phyloP scores from a whole-genome alignment of 1,140 invertebrate genomes.

The Bombus balteatus region DNA sequence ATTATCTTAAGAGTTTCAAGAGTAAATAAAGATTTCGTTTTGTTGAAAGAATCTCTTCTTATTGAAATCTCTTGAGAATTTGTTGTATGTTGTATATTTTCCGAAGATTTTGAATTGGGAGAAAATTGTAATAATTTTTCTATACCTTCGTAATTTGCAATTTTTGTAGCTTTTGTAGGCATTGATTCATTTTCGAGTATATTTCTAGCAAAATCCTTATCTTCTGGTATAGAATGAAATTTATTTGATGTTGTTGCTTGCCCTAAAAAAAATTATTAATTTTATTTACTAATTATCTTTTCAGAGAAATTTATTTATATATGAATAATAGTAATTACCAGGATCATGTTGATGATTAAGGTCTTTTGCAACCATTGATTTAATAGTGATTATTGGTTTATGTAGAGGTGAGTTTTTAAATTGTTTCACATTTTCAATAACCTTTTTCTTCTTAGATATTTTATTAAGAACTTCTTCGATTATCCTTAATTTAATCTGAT shows the following conservation, averaged over 20 bases:
- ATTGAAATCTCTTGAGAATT: neutral
- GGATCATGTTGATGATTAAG: slow-evolving; percentile 79
- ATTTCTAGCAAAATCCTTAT: slow-evolving; percentile 9
- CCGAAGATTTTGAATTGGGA: slow-evolving; percentile 1
- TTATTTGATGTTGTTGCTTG: slow-evolving; percentile 25
- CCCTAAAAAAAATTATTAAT: no score
- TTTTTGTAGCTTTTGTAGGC: neutral
- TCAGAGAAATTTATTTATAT: neutral
- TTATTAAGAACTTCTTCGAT: slow-evolving; percentile 81
- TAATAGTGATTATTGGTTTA: slow-evolving; percentile 81
- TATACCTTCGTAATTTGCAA: neutral
- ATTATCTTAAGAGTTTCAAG: neutral
- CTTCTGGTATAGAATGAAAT: slow-evolving; percentile 40
- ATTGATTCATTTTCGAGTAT: neutral
- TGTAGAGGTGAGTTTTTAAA: slow-evolving; percentile 77
- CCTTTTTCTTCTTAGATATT: slow-evolving; percentile 67
- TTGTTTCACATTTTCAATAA: slow-evolving; percentile 55
- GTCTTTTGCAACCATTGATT: slow-evolving; percentile 83
- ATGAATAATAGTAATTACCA: slow-evolving; percentile 61
- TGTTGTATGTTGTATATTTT: neutral
- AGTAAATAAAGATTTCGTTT: neutral
- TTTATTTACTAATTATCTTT: no score
- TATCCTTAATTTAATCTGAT: slow-evolving; percentile 81
- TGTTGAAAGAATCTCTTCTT: slow-evolving; percentile 7
- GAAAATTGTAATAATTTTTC: slow-evolving; percentile 12